These are phyloP conservation scores for Prosopocoilus inquinatus DNA, from an alignment of 2,888 invertebrate species.

Conservation along the genomic window DNA sequence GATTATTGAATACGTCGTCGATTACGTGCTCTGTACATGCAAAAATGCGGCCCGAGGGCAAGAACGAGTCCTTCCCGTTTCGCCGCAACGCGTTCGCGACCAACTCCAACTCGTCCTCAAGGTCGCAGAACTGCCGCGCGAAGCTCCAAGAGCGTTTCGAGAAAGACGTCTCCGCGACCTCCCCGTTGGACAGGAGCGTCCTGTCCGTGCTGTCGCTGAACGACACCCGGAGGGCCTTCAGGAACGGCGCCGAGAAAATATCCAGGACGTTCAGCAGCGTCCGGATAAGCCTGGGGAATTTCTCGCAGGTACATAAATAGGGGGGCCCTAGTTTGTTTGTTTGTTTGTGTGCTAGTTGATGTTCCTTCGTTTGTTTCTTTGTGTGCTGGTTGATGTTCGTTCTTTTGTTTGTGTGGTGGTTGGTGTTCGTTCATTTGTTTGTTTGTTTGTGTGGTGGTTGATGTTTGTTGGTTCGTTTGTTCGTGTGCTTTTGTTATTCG, in stretches of 20 bases:
- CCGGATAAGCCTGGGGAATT: slow-evolving; percentile 63
- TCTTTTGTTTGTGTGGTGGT: too few relatives aligned
- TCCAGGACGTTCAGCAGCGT: slow-evolving; percentile 65
- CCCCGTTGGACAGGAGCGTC: slow-evolving; percentile 37
- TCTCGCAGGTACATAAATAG: slow-evolving; percentile 62
- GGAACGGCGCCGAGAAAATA: slow-evolving; percentile 67
- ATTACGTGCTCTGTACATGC: background rate
- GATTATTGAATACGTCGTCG: background rate
- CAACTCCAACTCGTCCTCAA: slow-evolving; percentile 30
- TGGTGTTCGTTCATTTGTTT: too few relatives aligned
- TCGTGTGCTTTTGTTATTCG: too few relatives aligned
- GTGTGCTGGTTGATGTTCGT: too few relatives aligned
- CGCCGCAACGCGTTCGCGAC: slow-evolving; percentile 37
- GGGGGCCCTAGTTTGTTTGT: background rate
- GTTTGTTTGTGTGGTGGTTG: too few relatives aligned
- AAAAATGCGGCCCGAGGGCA: slow-evolving; percentile 28
- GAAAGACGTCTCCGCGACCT: slow-evolving; percentile 25
- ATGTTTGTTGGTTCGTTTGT: too few relatives aligned
- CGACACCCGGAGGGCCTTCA: slow-evolving; percentile 63
- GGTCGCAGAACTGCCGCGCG: slow-evolving; percentile 39
- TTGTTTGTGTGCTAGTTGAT: too few relatives aligned
- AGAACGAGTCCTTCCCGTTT: slow-evolving; percentile 39
- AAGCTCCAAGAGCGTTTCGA: slow-evolving; percentile 44
- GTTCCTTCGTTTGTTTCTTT: too few relatives aligned
- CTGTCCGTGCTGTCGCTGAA: slow-evolving; percentile 54